Percentiles rank a stretch among this genome's conserved stretches.
Conservation (phyloP, 2,888 invertebrate species). For the Tachina fera region DNA sequence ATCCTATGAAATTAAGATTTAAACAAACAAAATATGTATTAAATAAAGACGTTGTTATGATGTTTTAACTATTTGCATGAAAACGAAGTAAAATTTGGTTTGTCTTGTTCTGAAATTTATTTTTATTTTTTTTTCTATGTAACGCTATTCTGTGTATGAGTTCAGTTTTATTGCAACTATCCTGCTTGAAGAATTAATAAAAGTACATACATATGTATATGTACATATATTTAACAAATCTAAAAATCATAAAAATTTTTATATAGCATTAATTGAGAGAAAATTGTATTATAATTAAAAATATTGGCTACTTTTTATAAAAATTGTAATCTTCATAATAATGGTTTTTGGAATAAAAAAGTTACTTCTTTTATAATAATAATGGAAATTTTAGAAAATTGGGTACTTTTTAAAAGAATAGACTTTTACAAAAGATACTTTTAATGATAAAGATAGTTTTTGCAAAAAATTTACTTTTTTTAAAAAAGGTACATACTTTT, state of each 20-base stretch:
- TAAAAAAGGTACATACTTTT: too few relatives aligned
- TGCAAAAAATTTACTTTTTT: too few relatives aligned
- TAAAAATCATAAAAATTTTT: not conserved
- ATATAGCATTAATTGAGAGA: conserved; percentile 12
- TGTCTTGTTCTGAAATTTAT: not conserved
- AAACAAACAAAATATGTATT: conserved; percentile 2
- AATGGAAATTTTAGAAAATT: too few relatives aligned
- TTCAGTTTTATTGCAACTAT: conserved; percentile 15
- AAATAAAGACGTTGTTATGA: conserved; percentile 42
- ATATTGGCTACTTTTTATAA: too few relatives aligned
- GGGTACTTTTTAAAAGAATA: too few relatives aligned
- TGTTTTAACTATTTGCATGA: conserved; percentile 42
- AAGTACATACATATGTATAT: not conserved
- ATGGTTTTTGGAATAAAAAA: too few relatives aligned
- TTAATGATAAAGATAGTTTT: too few relatives aligned
- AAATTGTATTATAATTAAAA: not conserved
- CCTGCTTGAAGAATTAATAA: not conserved
- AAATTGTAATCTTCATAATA: too few relatives aligned
- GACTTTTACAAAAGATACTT: too few relatives aligned
- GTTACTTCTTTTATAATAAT: too few relatives aligned
- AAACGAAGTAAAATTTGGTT: not conserved
- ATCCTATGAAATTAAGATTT: conserved; percentile 51
- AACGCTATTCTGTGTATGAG: not conserved
- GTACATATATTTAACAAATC: not conserved
- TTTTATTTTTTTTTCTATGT: not conserved